These are phyloP conservation scores for Brachyhypopomus occidentalis DNA, from an alignment of 2,113 vertebrate genomes.

Conservation along the genomic window DNA sequence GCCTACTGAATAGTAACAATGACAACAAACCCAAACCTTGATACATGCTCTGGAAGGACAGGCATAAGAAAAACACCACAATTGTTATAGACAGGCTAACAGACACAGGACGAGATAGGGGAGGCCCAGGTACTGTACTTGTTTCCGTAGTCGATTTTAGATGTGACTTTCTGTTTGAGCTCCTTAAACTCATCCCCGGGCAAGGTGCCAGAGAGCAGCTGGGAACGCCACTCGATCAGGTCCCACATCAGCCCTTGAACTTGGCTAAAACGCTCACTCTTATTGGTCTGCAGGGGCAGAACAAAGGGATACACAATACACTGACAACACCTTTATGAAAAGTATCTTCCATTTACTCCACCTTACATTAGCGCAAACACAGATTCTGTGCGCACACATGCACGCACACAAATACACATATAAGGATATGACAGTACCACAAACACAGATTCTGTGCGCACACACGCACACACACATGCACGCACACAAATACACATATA, in stretches of 20 bases:
- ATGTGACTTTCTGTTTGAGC: conserved; percentile 97
- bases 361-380: too few species aligned
- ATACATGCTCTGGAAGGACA: too few species aligned
- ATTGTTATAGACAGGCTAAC: not conserved
- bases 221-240: conserved; percentile 96
- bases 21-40: too few species aligned
- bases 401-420: not conserved
- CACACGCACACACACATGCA: not conserved
- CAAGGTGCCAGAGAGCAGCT: conserved; percentile 93
- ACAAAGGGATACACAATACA: not conserved
- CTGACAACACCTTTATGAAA: too few species aligned
- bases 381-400: not conserved
- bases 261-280: conserved; percentile 79
- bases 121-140: conserved; percentile 72
- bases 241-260: conserved; percentile 93
- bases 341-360: too few species aligned
- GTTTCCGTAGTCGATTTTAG: conserved; percentile 97
- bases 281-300: conserved; percentile 76
- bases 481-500: not conserved
- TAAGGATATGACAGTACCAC: conserved; percentile 76
- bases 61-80: not conserved
- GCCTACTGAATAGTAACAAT: too few species aligned
- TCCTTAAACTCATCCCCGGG: conserved; percentile 97
- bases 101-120: not conserved
- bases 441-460: conserved; percentile 86